Evolutionary conservation across 2,888 invertebrate species (phyloP).

Genomic region (Meiosimyza decipiens): DNA sequence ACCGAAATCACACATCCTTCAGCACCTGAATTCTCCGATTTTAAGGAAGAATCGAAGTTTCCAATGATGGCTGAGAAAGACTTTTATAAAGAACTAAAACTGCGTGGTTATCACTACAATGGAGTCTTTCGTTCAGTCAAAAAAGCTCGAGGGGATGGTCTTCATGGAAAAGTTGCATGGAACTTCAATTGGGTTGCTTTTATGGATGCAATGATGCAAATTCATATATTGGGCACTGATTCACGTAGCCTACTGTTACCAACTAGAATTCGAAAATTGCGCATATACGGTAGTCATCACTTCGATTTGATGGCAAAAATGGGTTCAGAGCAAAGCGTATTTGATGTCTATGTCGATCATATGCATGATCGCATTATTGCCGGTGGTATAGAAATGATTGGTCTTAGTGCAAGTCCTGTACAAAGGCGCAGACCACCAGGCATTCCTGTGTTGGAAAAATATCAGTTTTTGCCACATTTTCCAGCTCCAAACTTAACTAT

Average conservation of each 20-base stretch:
- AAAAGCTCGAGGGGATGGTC: slow-evolving; percentile 61
- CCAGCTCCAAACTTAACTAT: slow-evolving; percentile 51
- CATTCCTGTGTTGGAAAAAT: slow-evolving; percentile 82
- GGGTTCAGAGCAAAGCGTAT: slow-evolving; percentile 56
- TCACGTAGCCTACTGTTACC: slow-evolving; percentile 80
- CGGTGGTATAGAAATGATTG: slow-evolving; percentile 82
- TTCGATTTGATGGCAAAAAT: slow-evolving; percentile 68
- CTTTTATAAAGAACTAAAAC: slow-evolving; percentile 77
- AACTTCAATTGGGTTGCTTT: slow-evolving; percentile 88
- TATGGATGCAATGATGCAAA: slow-evolving; percentile 90
- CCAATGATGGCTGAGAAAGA: slow-evolving; percentile 71
- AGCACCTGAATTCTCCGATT: slow-evolving; percentile 46
- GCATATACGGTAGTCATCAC: slow-evolving; percentile 76
- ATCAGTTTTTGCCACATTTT: slow-evolving; percentile 77
- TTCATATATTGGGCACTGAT: slow-evolving; percentile 77
- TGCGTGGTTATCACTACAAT: slow-evolving; percentile 76
- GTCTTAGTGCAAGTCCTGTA: slow-evolving; percentile 81
- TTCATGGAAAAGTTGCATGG: slow-evolving; percentile 71
- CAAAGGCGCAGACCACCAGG: slow-evolving; percentile 75
- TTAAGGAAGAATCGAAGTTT: slow-evolving; percentile 48
- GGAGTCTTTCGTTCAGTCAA: slow-evolving; percentile 60
- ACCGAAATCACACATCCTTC: slow-evolving; percentile 62
- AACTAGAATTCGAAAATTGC: slow-evolving; percentile 77
- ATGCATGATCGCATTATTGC: slow-evolving; percentile 68
- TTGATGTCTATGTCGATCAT: slow-evolving; percentile 59